These are phyloP conservation scores for Ariolimax columbianus DNA, from an alignment of 2,888 invertebrate genomes.

Conservation along the genomic window DNA sequence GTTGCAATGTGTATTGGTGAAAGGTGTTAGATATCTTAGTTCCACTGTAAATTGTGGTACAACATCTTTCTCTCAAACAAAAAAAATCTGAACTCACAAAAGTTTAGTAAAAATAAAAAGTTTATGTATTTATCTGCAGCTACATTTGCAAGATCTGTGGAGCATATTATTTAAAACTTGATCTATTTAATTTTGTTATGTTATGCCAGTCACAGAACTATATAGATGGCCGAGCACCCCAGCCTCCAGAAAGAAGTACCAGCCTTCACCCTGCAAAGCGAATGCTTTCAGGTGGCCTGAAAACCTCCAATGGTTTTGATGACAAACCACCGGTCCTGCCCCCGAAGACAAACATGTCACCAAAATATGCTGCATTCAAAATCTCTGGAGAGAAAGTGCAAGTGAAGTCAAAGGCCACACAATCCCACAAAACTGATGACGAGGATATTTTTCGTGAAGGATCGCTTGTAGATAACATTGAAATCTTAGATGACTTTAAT, in stretches of 20 bases:
- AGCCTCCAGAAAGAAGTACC: conserved; percentile 49
- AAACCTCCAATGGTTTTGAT: conserved; percentile 44
- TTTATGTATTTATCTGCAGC: no score
- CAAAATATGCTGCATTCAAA: conserved; percentile 2
- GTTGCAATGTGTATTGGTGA: no score
- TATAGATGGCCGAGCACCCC: conserved; percentile 53
- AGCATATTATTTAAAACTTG: no score
- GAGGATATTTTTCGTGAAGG: background rate
- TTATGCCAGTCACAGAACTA: conserved; percentile 5
- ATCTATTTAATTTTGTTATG: conserved; percentile 2
- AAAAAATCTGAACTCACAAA: no score
- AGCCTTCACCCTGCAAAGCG: conserved; percentile 3
- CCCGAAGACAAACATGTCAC: conserved; percentile 38
- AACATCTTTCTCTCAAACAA: no score
- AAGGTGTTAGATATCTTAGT: no score
- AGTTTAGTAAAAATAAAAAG: no score
- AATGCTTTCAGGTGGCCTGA: conserved; percentile 51
- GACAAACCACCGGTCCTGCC: conserved; percentile 53
- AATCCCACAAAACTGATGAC: background rate
- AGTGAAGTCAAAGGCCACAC: background rate
- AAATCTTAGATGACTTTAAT: conserved; percentile 7
- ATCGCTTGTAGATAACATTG: conserved; percentile 22
- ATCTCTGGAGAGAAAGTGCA: conserved; percentile 25
- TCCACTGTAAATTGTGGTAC: no score
- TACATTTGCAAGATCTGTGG: no score